Conservation (phyloP, 2,888 invertebrate genomes). For the Melitaea athalia region DNA sequence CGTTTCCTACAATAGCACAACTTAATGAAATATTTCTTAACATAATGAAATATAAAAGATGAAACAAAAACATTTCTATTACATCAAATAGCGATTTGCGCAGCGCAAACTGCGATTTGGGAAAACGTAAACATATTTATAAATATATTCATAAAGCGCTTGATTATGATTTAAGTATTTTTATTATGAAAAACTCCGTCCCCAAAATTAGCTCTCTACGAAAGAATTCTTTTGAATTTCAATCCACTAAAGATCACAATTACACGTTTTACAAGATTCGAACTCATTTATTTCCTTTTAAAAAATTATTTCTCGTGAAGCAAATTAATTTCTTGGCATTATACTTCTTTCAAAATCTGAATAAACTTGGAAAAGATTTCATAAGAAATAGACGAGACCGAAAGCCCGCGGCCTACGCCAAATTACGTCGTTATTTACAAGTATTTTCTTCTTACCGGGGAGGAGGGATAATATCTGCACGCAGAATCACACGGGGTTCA, state of each 20-base stretch:
- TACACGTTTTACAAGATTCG: slow-evolving; percentile 69
- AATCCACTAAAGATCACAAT: slow-evolving; percentile 73
- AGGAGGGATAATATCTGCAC: slow-evolving; percentile 38
- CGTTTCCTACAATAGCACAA: neutral
- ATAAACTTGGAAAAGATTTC: slow-evolving; percentile 77
- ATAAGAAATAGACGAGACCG: slow-evolving; percentile 67
- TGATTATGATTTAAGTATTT: slow-evolving; percentile 29
- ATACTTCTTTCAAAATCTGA: slow-evolving; percentile 77
- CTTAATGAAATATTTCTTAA: neutral
- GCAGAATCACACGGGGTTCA: slow-evolving; percentile 31
- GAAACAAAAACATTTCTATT: neutral
- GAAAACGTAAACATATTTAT: neutral
- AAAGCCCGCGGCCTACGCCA: slow-evolving; percentile 71
- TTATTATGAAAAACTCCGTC: slow-evolving; percentile 44
- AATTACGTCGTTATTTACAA: slow-evolving; percentile 80
- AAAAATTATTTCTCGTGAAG: slow-evolving; percentile 72
- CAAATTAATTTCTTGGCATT: slow-evolving; percentile 78
- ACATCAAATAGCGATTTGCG: too few species aligned
- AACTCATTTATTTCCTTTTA: slow-evolving; percentile 70
- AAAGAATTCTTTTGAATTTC: slow-evolving; percentile 60
- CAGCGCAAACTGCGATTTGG: slow-evolving; percentile 13
- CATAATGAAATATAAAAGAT: neutral
- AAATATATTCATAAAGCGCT: neutral
- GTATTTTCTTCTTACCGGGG: slow-evolving; percentile 53
- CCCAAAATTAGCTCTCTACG: slow-evolving; percentile 53